Base-by-base conservation (phyloP, 2,113 vertebrate genomes). In the Tenrec ecaudatus region DNA sequence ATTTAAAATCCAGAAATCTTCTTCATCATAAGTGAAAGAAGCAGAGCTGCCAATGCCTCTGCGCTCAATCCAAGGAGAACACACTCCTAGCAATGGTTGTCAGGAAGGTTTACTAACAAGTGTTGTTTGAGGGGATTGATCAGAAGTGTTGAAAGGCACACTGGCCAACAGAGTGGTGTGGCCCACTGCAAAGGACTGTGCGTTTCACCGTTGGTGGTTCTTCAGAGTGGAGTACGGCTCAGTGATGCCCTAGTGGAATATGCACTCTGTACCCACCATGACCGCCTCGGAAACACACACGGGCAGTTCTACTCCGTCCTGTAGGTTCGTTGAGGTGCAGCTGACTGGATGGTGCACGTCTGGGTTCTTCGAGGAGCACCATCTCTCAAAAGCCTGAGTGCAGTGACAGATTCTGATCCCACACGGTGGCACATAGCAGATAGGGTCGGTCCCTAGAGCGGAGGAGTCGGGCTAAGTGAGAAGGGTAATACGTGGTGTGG, bases 1-100 rank as follows among this genome's bases (percentile, higher is more conserved):
- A 93, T 79, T 89, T 95, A 84, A 89, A 95, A 84, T 91, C 27
- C 27, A 22, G 23, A 87, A 47, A 57, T 0, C 1, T 90, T 90
- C 66, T 27, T 85, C 8, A 60, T 12, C 79, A 64, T 88, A 89
- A 87, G 31, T 82, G 33, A 93, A 89, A 81, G 25, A 5, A 5
- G 76, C 53, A 11, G 40, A 36, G 19, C 2, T 53, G 27, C 20
- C 38, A 57, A 58, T n/a, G 76, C 17, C 25, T 27, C 38, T 33
- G 14, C 15, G 6, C 47, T 76, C 2, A 16, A 68, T 19, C 91
- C 16, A 91, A 93, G 53, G 36, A 33, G 15, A 53, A 47, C 27
- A 14, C 16, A 71, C 38, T 66, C 47, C 23, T 3, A 87, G 29
- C 23, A 88, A n/a, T 2, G 68, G 53, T 64, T 33, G 12, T 79